Percentiles rank a stretch among this genome's conserved stretches.
phyloP scores from a whole-genome alignment of 2,888 invertebrate species.

The Macaria notata region DNA sequence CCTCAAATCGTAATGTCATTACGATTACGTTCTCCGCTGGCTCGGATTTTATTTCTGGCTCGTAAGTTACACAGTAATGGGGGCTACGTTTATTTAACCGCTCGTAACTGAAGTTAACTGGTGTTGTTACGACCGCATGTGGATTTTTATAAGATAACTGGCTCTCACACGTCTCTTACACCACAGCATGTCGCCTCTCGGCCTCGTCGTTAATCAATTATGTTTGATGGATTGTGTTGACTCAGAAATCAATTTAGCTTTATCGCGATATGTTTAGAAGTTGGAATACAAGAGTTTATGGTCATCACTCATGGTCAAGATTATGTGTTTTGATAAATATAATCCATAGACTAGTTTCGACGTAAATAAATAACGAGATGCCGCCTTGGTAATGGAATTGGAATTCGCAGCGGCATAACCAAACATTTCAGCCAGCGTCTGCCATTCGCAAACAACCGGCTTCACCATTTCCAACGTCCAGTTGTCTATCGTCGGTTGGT shows the following conservation, averaged over 20 bases:
- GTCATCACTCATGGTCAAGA: constrained; percentile 8
- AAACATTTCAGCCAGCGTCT: constrained; percentile 14
- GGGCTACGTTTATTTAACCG: constrained; percentile 76
- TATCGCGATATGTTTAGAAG: constrained; percentile 28
- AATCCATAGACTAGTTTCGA: background rate
- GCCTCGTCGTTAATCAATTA: constrained; percentile 47
- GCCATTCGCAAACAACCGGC: constrained; percentile 18
- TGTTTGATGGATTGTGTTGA: constrained; percentile 41
- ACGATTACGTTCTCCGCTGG: constrained; percentile 45
- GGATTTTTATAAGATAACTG: constrained; percentile 66
- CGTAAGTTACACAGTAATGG: constrained; percentile 61
- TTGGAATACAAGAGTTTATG: constrained; percentile 25
- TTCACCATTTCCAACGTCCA: constrained; percentile 21
- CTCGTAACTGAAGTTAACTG: constrained; percentile 58
- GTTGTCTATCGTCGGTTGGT: constrained; percentile 30
- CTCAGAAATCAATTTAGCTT: constrained; percentile 24
- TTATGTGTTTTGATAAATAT: background rate
- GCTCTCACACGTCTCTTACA: constrained; percentile 38
- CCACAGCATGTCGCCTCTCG: constrained; percentile 48
- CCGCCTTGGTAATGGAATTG: background rate
- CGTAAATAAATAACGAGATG: background rate
- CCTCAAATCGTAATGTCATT: constrained; percentile 42
- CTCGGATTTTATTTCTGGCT: constrained; percentile 73
- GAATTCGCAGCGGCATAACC: background rate
- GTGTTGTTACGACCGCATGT: constrained; percentile 65